Conservation (phyloP, 2,113 vertebrate genomes). For the Myotis lucifugus region DNA sequence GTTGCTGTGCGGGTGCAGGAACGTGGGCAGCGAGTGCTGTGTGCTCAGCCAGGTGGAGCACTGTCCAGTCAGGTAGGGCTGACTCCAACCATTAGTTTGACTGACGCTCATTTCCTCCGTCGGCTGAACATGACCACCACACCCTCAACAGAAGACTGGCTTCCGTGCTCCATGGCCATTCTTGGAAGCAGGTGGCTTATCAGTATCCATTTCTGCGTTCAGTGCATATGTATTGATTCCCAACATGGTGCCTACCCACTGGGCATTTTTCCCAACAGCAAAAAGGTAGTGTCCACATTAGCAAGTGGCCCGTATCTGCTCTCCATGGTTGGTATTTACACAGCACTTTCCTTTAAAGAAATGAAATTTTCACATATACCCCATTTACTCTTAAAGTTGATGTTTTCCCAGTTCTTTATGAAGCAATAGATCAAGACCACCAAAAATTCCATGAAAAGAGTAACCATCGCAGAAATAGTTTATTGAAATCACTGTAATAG, state of each 20-base stretch:
- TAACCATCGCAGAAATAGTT: neutral
- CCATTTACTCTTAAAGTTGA: neutral
- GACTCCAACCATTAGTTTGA: neutral
- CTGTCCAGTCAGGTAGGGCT: neutral
- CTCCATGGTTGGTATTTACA: neutral
- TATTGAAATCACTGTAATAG: neutral
- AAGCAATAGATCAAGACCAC: neutral
- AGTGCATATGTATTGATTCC: neutral
- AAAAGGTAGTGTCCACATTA: neutral
- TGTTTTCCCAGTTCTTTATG: neutral
- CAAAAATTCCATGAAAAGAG: neutral
- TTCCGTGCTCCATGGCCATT: neutral
- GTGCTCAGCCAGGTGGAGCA: neutral
- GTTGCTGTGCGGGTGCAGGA: neutral
- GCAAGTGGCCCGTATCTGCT: neutral
- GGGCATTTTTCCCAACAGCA: neutral
- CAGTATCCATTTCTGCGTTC: neutral
- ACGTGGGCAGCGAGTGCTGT: neutral
- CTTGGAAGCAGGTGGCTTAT: neutral
- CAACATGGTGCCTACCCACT: neutral
- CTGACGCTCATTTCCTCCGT: neutral
- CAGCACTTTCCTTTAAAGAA: neutral
- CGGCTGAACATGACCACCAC: neutral
- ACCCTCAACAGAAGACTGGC: neutral
- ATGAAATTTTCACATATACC: neutral